Evolutionary conservation across 2,797 vertebrate genomes (phyloP).

Genomic region (Masticophis lateralis): DNA sequence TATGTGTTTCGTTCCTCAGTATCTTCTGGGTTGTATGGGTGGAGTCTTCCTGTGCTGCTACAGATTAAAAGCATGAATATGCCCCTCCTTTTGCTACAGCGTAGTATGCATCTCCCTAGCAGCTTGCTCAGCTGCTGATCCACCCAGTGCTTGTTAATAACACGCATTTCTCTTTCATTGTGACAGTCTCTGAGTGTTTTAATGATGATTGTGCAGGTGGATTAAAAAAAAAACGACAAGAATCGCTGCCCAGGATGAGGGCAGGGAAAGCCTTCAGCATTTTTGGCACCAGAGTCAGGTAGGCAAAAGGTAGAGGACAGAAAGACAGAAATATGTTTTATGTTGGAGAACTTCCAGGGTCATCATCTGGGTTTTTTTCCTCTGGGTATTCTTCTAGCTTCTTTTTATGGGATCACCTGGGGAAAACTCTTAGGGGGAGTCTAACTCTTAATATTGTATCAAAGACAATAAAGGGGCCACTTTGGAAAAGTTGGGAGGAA

Average conservation of each 20-base stretch:
- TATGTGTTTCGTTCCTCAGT: neutral
- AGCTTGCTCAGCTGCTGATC: neutral
- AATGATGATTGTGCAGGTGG: neutral
- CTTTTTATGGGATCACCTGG: neutral
- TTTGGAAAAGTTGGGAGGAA: neutral
- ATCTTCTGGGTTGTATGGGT: neutral
- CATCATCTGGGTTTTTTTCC: neutral
- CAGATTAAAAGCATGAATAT: neutral
- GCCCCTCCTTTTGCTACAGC: too few species aligned
- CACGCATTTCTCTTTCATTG: neutral
- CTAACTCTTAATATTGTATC: neutral
- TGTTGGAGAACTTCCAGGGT: neutral
- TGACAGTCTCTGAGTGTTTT: neutral
- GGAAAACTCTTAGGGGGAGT: neutral
- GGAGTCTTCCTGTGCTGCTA: neutral
- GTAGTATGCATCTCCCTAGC: neutral
- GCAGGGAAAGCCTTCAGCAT: neutral
- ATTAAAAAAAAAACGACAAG: neutral
- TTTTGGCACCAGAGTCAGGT: neutral
- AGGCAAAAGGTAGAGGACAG: neutral
- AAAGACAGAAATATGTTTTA: neutral
- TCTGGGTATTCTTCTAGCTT: neutral
- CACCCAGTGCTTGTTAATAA: neutral
- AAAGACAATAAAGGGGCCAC: neutral
- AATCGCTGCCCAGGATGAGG: neutral